phyloP scores from a whole-genome alignment of 2,888 invertebrate genomes.

The Andrena dorsata region DNA sequence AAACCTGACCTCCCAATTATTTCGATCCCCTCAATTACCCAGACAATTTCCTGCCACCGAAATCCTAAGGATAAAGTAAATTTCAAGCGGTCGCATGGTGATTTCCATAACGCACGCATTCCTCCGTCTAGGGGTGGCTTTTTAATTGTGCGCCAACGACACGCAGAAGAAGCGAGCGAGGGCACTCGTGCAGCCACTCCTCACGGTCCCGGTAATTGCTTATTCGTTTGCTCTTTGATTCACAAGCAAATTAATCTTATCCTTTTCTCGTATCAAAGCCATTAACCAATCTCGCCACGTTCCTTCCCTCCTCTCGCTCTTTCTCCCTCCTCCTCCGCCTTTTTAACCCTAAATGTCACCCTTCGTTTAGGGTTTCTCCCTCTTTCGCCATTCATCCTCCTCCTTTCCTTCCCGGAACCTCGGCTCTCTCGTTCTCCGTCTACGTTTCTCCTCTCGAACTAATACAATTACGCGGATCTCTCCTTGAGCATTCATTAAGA shows the following conservation, averaged over 20 bases:
- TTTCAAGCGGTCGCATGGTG: neutral
- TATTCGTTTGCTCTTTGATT: conserved; percentile 78
- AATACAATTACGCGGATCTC: conserved; percentile 80
- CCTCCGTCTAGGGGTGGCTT: conserved; percentile 17
- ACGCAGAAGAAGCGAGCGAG: conserved; percentile 51
- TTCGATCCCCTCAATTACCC: conserved; percentile 2
- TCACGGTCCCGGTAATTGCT: conserved; percentile 77
- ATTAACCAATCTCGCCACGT: conserved; percentile 79
- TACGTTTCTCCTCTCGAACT: conserved; percentile 74
- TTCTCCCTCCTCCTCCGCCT: conserved; percentile 39
- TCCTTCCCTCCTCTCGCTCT: conserved; percentile 25
- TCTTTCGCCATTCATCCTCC: conserved; percentile 30
- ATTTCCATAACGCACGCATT: conserved; percentile 4
- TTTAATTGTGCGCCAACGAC: conserved; percentile 57
- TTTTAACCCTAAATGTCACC: conserved; percentile 78
- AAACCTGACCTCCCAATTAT: neutral
- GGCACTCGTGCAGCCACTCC: conserved; percentile 60
- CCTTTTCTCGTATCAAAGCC: conserved; percentile 80
- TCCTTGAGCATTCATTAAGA: conserved; percentile 82
- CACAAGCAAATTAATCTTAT: conserved; percentile 81
- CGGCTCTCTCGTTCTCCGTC: conserved; percentile 11
- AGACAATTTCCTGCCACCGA: neutral
- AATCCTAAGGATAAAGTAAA: conserved; percentile 5
- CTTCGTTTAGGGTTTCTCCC: conserved; percentile 64
- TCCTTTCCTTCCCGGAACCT: conserved; percentile 7